Evolutionary conservation across 2,888 invertebrate genomes (phyloP), one percentile per base, ranked within the genome.

Genomic region (Coenonympha glycerion): DNA sequence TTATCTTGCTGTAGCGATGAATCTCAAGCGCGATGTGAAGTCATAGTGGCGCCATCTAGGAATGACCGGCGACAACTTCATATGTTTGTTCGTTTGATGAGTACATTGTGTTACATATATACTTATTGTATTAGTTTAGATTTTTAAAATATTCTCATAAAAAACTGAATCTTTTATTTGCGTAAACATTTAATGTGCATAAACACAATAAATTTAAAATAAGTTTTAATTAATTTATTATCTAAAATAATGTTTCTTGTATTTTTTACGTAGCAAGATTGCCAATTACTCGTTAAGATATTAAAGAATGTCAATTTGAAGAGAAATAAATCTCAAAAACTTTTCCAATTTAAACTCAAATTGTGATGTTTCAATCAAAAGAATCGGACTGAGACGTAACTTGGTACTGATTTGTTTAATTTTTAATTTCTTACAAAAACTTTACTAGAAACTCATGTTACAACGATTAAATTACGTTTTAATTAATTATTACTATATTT

Each of bases 281-380:
- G 41, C 51, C 19, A 22, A 37, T 48, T 24, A 26, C 33, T 55
- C 36, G 56, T 54, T 47, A 56, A 56, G 57, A 55, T 47, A 39
- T 24, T 24, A 49, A 40, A 45, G 53, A 60, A 53, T 53, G 57
- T 55, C 55, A 56, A 57, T 58, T 55, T 33, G 34, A 39, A 39
- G 39, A 45, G 34, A 52, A 52, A 57, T 52, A 30, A 33, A 13
- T 48, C 39, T 46, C 47, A 26, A 49, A 33, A 63, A 64, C 56
- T 64, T 64, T 64, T 54, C 58, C 60, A 63, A 62, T 63, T 63
- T 61, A 60, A 62, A 62, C 56, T 62, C 61, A 57, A 63, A 62
- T 62, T 59, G 57, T 59, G 55, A 56, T 53, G 52, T 61, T 63
- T 60, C 59, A 60, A 60, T 61, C 45, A 48, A 51, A 51, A 51